Base-by-base conservation (phyloP, 2,113 vertebrate species). In the Rattus norvegicus region DNA sequence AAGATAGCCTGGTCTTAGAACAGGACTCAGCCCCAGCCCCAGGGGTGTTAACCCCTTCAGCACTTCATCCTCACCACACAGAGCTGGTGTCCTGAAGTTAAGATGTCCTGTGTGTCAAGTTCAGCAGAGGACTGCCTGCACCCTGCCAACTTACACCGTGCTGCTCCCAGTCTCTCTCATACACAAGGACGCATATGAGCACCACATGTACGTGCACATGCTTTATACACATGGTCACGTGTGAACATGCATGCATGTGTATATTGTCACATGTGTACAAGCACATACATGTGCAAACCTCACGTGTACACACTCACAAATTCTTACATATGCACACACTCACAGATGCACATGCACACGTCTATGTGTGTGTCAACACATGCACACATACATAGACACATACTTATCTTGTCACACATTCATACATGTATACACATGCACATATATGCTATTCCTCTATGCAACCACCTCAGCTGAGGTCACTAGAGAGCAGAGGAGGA, bases 1-100 rank as follows among this genome's bases (percentile, higher is more conserved):
- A 98, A 98, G 98, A 98, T 93, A 96, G 98, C 33, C 98, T 96
- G 97, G 97, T 98, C 99, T 98, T 98, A 98, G 97, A 97, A 93
- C 97, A 93, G 98, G 98, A 98, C 98, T 96, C 61, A 59, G 97
- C 3, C 26, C n/a, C n/a, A 2, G n/a, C 16, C 86, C 54, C 30
- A 0, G 7, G 33, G 8, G 24, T 8, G 17, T 76, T 83, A 91
- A 80, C 88, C 90, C 84, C 92, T 88, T 39, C 77, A 13, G 47
- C 13, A 2, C 90, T 56, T 22, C 3, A 0, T 4, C 28, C 73
- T 84, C 65, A 36, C 59, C 81, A 19, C 17, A 36, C 9, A 6
- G 1, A 0, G n/a, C 0, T 2, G 30, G 49, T 22, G 3, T n/a
- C 30, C 33, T 17, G 0, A 39, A 28, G 72, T n/a, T 1, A 24